Base-by-base conservation (phyloP, 2,797 vertebrate species). In the Mionectes olivaceus region DNA sequence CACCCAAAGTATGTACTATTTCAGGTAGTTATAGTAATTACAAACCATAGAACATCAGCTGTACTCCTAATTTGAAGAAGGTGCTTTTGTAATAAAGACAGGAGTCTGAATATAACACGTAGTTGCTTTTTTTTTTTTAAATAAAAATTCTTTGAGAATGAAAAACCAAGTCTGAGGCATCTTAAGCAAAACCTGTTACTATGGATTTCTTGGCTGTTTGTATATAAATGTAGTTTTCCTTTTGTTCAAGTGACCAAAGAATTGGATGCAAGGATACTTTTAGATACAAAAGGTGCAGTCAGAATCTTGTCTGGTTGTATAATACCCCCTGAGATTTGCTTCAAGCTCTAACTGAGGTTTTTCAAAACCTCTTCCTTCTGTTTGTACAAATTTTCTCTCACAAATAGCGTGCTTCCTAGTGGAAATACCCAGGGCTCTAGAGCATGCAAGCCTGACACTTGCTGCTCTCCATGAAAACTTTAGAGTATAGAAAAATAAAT, bases 401-500 rank as follows among this genome's bases (percentile, higher is more conserved):
- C 57, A 87, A 87, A 71, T 35, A 79, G 16, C 14, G 39, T 33
- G 28, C 4, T 77, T 94, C 59, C 70, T 77, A 25, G 47, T 50
- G 49, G 59, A 89, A 94, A 83, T 41, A 76, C 10, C 0, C n/a
- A 78, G 63, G 50, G 73, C 39, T 83, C 23, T 87, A 69, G 85
- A 96, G 47, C 32, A 39, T 57, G 47, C 35, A 87, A 94, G 37
- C 74, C 55, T 93, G 67, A 56, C 0, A 7, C 73, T 95, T 68
- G 69, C 32, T 68, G 32, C 19, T 88, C 70, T 79, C 56, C 70
- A 37, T 47, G 67, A 91, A 93, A 92, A 95, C 49, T 87, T 93
- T 0, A 35, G n/a, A 50, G 83, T 7, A n/a, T 18, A 86, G 88
- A 83, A 94, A 93, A 90, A 84, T 47, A 94, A 70, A 90, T 64